Percentiles rank a stretch among this genome's conserved stretches.
phyloP scores from a whole-genome alignment of 2,113 vertebrate species.

The Arizona elegans region DNA sequence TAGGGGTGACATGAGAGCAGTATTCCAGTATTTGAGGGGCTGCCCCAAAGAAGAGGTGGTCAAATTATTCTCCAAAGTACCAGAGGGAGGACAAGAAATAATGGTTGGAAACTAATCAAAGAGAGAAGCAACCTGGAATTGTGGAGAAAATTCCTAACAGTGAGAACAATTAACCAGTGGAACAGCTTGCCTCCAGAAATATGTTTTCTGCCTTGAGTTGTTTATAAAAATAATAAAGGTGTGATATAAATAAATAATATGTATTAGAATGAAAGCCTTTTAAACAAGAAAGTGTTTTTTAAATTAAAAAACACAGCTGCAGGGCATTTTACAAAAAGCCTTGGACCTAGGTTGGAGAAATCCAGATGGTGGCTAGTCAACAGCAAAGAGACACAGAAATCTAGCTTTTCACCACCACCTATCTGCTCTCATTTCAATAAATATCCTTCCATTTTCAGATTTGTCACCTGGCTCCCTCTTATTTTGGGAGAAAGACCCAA shows the following conservation, averaged over 20 bases:
- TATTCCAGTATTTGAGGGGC: too few relatives aligned
- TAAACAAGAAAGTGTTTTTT: conserved; percentile 10
- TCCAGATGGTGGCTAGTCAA: not conserved
- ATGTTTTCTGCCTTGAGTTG: not conserved
- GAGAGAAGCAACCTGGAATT: too few relatives aligned
- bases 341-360: not conserved
- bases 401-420: not conserved
- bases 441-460: not conserved
- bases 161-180: too few relatives aligned
- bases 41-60: too few relatives aligned
- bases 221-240: not conserved
- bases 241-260: not conserved
- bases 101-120: too few relatives aligned
- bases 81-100: too few relatives aligned
- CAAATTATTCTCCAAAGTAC: too few relatives aligned
- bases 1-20: too few relatives aligned
- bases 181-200: too few relatives aligned
- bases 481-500: conserved; percentile 20
- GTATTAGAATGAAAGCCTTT: not conserved
- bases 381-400: not conserved
- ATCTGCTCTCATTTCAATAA: not conserved
- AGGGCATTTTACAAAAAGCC: not conserved
- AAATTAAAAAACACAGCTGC: not conserved
- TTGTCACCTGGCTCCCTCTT: not conserved
- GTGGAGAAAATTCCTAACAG: too few relatives aligned